phyloP scores from a whole-genome alignment of 2,888 invertebrate species.

The Rhogogaster chlorosoma region DNA sequence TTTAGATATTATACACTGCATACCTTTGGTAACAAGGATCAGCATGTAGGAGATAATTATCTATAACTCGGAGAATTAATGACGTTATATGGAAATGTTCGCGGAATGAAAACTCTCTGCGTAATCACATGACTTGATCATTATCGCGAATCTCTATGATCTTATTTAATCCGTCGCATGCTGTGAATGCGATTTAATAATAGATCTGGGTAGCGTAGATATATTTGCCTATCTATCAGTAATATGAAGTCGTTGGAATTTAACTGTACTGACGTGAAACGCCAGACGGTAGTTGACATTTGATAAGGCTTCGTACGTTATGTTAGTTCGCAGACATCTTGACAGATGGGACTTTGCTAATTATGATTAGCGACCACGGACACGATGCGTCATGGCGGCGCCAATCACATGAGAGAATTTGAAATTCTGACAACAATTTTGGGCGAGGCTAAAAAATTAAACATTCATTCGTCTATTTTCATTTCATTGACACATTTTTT shows the following conservation, averaged over 20 bases:
- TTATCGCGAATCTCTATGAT: neutral
- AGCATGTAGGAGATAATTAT: neutral
- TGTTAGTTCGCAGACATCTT: conserved; percentile 2
- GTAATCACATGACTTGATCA: neutral
- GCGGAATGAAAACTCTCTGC: neutral
- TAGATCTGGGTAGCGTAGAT: neutral
- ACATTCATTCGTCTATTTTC: neutral
- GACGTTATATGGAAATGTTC: neutral
- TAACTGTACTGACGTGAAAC: neutral
- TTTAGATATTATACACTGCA: neutral
- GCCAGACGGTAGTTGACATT: conserved; percentile 3
- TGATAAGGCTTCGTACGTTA: conserved; percentile 15
- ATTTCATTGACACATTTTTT: too few relatives aligned
- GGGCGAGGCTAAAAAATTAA: too few relatives aligned
- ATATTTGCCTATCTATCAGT: neutral
- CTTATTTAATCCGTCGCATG: neutral
- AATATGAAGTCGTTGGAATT: neutral
- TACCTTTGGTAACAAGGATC: neutral
- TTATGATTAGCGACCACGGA: neutral
- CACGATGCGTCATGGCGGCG: neutral
- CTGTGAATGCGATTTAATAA: neutral
- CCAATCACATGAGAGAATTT: neutral
- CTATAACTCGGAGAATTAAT: neutral
- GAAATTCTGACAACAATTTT: neutral
- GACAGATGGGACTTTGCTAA: conserved; percentile 4